phyloP scores from a whole-genome alignment of 1,140 invertebrate genomes.

The Oscheius sp. region DNA sequence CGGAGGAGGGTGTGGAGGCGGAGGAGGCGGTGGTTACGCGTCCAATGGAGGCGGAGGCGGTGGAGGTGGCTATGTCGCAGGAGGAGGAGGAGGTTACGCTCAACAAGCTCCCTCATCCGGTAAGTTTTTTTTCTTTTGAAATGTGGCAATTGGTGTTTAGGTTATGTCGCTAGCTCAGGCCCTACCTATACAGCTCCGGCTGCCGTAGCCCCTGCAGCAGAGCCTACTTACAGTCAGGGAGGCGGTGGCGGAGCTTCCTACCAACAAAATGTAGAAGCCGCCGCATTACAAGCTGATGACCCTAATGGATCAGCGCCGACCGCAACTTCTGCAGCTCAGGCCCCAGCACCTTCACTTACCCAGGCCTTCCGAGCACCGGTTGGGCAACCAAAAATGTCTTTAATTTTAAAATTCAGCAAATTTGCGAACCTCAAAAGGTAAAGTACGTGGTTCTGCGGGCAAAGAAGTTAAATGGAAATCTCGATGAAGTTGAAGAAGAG shows the following conservation, averaged over 20 bases:
- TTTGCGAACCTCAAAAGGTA: constrained; percentile 1
- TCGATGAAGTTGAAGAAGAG: constrained; percentile 17
- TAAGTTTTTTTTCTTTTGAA: too few relatives aligned
- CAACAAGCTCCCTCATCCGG: not conserved
- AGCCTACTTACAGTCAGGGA: not conserved
- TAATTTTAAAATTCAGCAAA: constrained; percentile 4
- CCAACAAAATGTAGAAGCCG: constrained; percentile 1
- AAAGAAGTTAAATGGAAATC: constrained; percentile 6
- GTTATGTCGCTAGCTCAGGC: not conserved
- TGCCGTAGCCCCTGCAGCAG: not conserved
- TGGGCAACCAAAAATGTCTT: not conserved
- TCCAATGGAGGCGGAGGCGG: not conserved
- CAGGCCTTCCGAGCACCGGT: constrained; percentile 10
- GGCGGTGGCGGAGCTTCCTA: not conserved
- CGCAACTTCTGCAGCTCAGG: too few relatives aligned
- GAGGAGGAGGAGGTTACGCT: not conserved
- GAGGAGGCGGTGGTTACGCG: constrained; percentile 5
- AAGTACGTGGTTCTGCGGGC: constrained; percentile 15
- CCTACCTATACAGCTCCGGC: not conserved
- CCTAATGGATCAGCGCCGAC: not conserved
- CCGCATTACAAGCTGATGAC: constrained; percentile 21
- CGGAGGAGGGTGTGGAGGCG: not conserved
- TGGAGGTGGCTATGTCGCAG: not conserved
- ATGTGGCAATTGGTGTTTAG: too few relatives aligned
- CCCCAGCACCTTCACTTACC: not conserved